These are phyloP conservation scores for Hemibagrus wyckioides DNA, from an alignment of 2,113 vertebrate genomes.

Conservation along the genomic window DNA sequence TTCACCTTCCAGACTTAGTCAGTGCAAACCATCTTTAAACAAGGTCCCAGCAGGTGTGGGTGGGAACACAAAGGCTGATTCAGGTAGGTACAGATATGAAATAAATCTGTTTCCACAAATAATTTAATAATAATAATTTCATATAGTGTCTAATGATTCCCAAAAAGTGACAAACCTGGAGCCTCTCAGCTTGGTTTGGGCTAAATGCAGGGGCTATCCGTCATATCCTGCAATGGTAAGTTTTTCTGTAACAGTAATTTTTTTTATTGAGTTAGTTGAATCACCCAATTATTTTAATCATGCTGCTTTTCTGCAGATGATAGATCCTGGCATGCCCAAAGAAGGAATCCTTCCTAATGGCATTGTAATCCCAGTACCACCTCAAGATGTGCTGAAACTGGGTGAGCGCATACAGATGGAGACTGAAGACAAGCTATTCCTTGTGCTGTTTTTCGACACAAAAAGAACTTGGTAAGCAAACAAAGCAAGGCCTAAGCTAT, in stretches of 20 bases:
- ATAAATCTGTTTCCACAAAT: background rate
- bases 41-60: constrained; percentile 82
- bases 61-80: constrained; percentile 81
- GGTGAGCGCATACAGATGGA: constrained; percentile 86
- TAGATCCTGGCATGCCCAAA: constrained; percentile 94
- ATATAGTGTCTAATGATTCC: constrained; percentile 71
- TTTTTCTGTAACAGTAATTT: constrained; percentile 5
- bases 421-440: constrained; percentile 86
- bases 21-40: constrained; percentile 90
- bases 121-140: background rate
- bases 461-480: constrained; percentile 94
- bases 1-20: constrained; percentile 85
- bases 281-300: constrained; percentile 28
- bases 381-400: constrained; percentile 89
- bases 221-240: constrained; percentile 98
- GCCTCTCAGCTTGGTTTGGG: constrained; percentile 95
- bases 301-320: constrained; percentile 76
- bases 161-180: constrained; percentile 83
- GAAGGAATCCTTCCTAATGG: constrained; percentile 97
- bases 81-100: constrained; percentile 71
- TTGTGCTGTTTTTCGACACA: constrained; percentile 98
- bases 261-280: background rate
- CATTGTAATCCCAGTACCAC: constrained; percentile 95
- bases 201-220: constrained; percentile 96
- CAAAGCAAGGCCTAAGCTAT: background rate